Percentiles rank a stretch among this genome's conserved stretches.
These are phyloP conservation scores for Andrena trimmerana DNA, from an alignment of 2,888 invertebrate genomes.

Conservation along the genomic window DNA sequence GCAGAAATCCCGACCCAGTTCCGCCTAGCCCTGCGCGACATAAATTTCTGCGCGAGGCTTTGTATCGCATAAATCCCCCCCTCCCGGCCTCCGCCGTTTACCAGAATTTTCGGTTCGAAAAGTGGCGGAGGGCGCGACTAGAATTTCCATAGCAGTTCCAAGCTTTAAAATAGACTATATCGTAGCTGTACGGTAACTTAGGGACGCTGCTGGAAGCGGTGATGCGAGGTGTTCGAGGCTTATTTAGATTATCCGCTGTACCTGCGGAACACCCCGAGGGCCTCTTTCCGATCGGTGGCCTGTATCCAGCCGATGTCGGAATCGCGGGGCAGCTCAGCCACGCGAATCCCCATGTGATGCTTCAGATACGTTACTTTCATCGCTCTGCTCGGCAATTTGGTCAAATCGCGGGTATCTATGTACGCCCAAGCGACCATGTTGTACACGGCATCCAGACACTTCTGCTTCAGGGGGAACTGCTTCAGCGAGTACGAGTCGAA, in stretches of 20 bases:
- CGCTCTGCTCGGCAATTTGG: constrained; percentile 43
- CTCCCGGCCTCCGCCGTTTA: too few species aligned
- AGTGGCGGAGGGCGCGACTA: too few species aligned
- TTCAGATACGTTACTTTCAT: constrained; percentile 71
- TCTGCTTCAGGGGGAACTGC: constrained; percentile 83
- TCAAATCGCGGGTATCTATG: constrained; percentile 84
- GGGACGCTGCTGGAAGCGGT: too few species aligned
- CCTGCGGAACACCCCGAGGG: constrained; percentile 71
- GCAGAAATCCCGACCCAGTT: constrained; percentile 25
- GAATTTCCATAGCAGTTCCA: too few species aligned
- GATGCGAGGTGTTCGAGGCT: too few species aligned
- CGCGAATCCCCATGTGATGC: constrained; percentile 76
- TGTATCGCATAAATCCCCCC: neutral
- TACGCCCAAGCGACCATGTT: constrained; percentile 84
- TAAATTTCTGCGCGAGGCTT: neutral
- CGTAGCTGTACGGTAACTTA: too few species aligned
- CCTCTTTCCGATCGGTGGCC: constrained; percentile 58
- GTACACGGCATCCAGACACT: constrained; percentile 83
- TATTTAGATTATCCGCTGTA: constrained; percentile 7
- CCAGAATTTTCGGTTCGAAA: too few species aligned
- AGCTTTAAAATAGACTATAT: too few species aligned
- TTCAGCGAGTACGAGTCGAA: constrained; percentile 83
- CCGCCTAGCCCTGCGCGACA: neutral
- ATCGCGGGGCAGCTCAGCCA: constrained; percentile 74
- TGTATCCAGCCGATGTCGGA: constrained; percentile 78